Base-by-base conservation (phyloP, 2,888 invertebrate genomes). In the Allolobophora icterica region DNA sequence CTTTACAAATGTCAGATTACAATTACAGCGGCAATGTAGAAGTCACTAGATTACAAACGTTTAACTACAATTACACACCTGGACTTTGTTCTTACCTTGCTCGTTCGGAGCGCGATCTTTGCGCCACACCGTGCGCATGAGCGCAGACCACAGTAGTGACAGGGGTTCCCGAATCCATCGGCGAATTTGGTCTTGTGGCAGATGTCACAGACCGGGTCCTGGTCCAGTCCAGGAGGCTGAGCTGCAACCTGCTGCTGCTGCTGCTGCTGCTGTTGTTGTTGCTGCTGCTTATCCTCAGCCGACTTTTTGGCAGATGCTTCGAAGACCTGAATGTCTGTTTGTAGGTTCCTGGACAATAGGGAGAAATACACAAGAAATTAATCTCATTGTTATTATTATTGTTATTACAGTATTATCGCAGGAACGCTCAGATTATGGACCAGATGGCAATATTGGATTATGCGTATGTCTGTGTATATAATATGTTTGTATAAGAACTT, bases 171-270 rank as follows among this genome's bases (percentile, higher is more conserved):
- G 93, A 99, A 97, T 93, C 99, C 99, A 96, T 99, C 99, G 92
- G 99, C 99, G 96, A 99, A 99, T 96, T 99, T 99, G 94, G 99
- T 99, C 96, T 99, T 99, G 96, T 99, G 97, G 96, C 99, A 99
- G 95, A 99, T 98, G 96, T 99, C 98, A 96, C 99, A 99, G 94
- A 99, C 99, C 94, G 99, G 98, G 94, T 99, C 98, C 94, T 98
- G 96, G 95, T 90, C 87, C 4, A 35, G 35, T 3, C 34, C 87
- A 21, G 87, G 35, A 2, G 6, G 87, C 19, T n/a, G 24, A 17
- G 38, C 0, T 1, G 87, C 24, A 8, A 89, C 58, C 4, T 0
- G 40, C 15, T 45, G 42, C 40, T 0, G 42, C 89, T 89, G 89
- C 0, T 89, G 89, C 34, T 35, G 42, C 58, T 33, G 33, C 19